Base-by-base conservation (phyloP, 2,797 vertebrate genomes). In the Craterocephalus amniculus region DNA sequence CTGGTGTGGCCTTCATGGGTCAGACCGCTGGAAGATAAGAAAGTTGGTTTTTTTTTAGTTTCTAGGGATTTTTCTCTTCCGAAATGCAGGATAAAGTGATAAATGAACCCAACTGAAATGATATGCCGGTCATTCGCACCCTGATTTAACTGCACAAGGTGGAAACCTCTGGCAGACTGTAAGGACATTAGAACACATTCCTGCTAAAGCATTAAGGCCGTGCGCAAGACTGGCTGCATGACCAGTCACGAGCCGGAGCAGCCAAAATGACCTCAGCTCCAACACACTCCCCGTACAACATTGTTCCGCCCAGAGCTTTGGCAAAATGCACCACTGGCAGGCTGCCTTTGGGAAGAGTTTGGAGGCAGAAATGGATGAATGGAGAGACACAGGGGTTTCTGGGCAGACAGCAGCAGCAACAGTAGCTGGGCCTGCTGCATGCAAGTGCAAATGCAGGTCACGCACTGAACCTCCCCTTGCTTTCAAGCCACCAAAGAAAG, bases 1-100 rank as follows among this genome's bases (percentile, higher is more conserved):
- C 97, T 95, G 83, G 94, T 88, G 90, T 98, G 97, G 34, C 95
- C 94, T 87, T 99, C 97, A 0, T 98, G 97, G 1, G 97, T 98
- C 82, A 99, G 92, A 24, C 98, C 98, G 31, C 97, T 99, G 58
- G 68, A 70, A 71, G 26, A 59, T n/a, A 51, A 63, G 66, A 70
- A 63, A 48, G 18, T 9, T 18, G 6, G 40, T 31, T 31, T 31
- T 31, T 31, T 4, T 31, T 31, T n/a, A 27, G 32, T 2, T 13
- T 36, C 14, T 36, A 12, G 4, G 29, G 29, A 18, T 51, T 51
- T 36, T 9, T 49, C 8, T 16, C 45, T 14, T 22, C 8, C 10
- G n/a, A n/a, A 48, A 24, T 54, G 14, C 60, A 31, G 67, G 65
- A 72, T 68, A 40, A 85, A 84, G 69, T 40, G 67, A 77, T 48